Evolutionary conservation across 2,797 vertebrate genomes (phyloP).

Genomic region (Clamator glandarius): DNA sequence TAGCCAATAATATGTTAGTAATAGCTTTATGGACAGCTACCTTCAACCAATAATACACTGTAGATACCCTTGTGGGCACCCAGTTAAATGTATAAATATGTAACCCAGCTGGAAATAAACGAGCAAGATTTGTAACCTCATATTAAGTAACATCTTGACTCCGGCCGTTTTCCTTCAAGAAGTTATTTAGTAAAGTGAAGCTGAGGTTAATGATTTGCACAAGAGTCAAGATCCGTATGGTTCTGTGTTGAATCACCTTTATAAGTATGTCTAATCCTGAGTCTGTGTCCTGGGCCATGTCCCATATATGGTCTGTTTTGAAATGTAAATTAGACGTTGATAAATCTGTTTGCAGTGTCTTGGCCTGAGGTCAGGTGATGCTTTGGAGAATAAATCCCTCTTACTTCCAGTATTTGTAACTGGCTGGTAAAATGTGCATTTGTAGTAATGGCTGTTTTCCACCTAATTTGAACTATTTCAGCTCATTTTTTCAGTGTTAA

Average conservation of each 20-base stretch:
- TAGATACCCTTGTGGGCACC: no score
- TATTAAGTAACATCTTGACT: no score
- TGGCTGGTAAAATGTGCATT: neutral
- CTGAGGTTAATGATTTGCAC: neutral
- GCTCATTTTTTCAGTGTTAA: slow-evolving; percentile 2
- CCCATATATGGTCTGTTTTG: neutral
- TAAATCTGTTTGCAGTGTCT: neutral
- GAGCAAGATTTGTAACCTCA: no score
- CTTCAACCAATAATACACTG: no score
- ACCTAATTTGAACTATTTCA: neutral
- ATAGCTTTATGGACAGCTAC: no score
- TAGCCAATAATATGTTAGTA: no score
- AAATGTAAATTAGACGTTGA: neutral
- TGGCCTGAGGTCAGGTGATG: neutral
- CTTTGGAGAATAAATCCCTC: neutral
- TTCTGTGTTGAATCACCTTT: neutral
- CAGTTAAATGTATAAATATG: no score
- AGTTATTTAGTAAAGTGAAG: neutral
- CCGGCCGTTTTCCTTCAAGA: no score
- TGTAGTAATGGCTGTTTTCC: neutral
- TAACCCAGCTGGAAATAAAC: no score
- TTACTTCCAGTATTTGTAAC: neutral
- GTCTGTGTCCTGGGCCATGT: neutral
- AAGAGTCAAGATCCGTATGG: neutral
- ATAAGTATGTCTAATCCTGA: neutral